A percentile compares a stretch with the other conserved stretches of the same genome.
Evolutionary conservation across 2,888 invertebrate genomes (phyloP).

Genomic region (Aporophyla lueneburgensis): DNA sequence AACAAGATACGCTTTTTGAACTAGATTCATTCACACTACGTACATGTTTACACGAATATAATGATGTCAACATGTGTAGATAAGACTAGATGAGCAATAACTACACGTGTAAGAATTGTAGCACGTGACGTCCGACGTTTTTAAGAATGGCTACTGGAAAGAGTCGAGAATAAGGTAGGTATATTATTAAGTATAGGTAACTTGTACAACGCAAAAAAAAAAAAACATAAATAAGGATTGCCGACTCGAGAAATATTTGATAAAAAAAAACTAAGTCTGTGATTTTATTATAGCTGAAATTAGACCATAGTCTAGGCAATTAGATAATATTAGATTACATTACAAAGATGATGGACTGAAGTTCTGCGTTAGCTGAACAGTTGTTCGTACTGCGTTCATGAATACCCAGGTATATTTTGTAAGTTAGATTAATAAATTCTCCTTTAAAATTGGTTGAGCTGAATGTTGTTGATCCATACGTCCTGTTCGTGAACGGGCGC

Average conservation of each 20-base stretch:
- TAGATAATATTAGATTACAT: not conserved
- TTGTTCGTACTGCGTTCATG: not conserved
- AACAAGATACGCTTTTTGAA: not conserved
- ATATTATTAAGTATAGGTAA: not conserved
- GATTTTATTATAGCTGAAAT: not conserved
- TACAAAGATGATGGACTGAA: not conserved
- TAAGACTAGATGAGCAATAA: not conserved
- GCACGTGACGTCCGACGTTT: not conserved
- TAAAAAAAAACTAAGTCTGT: too few relatives aligned
- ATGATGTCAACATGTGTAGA: not conserved
- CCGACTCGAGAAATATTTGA: not conserved
- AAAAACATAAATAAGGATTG: not conserved
- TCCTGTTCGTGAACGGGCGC: too few relatives aligned
- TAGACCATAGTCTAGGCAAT: too few relatives aligned
- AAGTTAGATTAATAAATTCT: too few relatives aligned
- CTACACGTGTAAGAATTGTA: not conserved
- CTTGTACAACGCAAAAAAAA: not conserved
- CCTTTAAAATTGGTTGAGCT: too few relatives aligned
- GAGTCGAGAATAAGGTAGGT: not conserved
- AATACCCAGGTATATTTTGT: not conserved
- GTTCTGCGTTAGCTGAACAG: not conserved
- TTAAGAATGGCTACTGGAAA: too few relatives aligned
- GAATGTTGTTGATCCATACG: too few relatives aligned
- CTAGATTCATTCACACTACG: too few relatives aligned
- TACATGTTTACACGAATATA: not conserved